Percentiles rank a stretch among this genome's conserved stretches.
These are phyloP conservation scores for Cuniculus paca DNA, from an alignment of 2,797 vertebrate genomes.

Conservation along the genomic window DNA sequence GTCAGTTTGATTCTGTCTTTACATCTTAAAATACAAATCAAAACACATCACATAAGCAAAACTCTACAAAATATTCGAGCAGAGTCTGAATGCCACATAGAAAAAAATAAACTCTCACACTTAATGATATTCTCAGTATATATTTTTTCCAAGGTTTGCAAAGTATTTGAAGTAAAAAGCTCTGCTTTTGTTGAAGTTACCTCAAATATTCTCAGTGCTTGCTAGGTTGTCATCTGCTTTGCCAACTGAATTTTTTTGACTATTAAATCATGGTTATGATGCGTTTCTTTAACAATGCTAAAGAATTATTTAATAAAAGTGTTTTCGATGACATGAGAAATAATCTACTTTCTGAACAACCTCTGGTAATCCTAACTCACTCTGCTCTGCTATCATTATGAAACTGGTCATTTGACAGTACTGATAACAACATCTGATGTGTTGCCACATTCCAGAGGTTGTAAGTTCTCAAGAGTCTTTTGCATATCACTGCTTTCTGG, in stretches of 20 bases:
- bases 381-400: background rate
- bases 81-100: slow-evolving; percentile 40
- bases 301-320: background rate
- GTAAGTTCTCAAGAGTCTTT: background rate
- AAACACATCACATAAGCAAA: slow-evolving; percentile 52
- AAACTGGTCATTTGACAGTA: background rate
- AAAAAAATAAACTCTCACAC: slow-evolving; percentile 31
- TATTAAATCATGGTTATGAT: background rate
- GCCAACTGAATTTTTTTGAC: background rate
- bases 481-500: background rate
- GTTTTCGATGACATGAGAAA: background rate
- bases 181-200: slow-evolving; percentile 33
- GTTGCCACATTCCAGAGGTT: background rate
- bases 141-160: slow-evolving; percentile 18
- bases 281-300: background rate
- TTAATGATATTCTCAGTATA: slow-evolving; percentile 47
- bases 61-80: slow-evolving; percentile 6
- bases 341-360: background rate
- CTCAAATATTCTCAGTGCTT: background rate
- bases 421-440: background rate
- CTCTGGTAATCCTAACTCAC: background rate
- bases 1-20: slow-evolving; percentile 49
- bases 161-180: background rate
- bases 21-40: slow-evolving; percentile 60
- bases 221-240: background rate